These are phyloP conservation scores for Melanchra persicariae DNA, from an alignment of 2,888 invertebrate species.

Conservation along the genomic window DNA sequence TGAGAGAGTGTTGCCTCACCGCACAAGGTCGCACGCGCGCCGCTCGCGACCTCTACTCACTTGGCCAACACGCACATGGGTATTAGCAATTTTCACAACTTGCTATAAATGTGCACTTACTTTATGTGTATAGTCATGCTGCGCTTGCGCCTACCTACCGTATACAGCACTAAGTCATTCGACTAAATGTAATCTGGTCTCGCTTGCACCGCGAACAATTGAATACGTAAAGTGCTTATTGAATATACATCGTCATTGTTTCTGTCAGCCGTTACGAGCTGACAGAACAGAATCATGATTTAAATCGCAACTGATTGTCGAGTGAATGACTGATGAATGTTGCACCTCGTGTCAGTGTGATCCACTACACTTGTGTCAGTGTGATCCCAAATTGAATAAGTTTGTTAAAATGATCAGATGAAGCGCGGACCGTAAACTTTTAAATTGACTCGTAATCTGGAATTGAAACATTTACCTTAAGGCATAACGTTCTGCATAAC, in stretches of 20 bases:
- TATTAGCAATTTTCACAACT: conserved; percentile 22
- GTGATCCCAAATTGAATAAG: not conserved
- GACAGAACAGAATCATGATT: not conserved
- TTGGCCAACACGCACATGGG: conserved; percentile 43
- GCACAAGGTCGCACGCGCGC: conserved; percentile 35
- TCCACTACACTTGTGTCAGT: not conserved
- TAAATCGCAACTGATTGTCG: not conserved
- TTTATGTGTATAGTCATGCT: not conserved
- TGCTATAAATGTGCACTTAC: conserved; percentile 3
- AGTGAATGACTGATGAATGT: not conserved
- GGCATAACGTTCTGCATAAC: too few species aligned
- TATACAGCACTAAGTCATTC: not conserved
- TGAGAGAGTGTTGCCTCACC: conserved; percentile 42
- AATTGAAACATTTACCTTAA: not conserved
- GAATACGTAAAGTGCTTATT: not conserved
- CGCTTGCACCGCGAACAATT: not conserved
- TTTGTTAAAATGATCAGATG: not conserved
- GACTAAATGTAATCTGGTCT: not conserved
- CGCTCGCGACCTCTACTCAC: conserved; percentile 43
- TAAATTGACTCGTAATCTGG: not conserved
- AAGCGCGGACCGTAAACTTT: too few species aligned
- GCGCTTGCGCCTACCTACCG: not conserved
- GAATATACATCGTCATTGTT: not conserved
- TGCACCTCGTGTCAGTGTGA: not conserved
- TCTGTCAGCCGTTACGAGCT: not conserved